Percentiles rank a stretch among this genome's conserved stretches.
Evolutionary conservation across 2,797 vertebrate species (phyloP).

Genomic region (Pipistrellus kuhlii): DNA sequence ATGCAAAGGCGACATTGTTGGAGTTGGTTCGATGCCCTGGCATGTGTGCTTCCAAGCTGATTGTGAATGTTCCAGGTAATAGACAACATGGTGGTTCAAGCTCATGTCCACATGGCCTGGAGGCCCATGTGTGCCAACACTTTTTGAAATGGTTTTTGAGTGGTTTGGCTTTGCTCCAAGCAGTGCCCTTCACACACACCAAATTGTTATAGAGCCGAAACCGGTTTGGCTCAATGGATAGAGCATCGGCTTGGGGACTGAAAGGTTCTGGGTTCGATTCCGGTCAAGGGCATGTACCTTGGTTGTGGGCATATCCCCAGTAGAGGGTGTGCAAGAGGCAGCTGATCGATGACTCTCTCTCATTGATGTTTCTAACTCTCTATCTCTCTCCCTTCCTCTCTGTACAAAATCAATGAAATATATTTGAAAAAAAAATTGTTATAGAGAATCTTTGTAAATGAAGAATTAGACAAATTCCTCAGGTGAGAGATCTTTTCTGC

Average conservation of each 20-base stretch:
- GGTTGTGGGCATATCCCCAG: no score
- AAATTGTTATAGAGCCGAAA: neutral
- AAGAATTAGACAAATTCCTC: neutral
- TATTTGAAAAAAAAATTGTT: no score
- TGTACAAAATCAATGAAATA: no score
- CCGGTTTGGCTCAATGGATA: no score
- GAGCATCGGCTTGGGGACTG: no score
- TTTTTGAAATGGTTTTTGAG: constrained; percentile 14
- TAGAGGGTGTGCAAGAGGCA: no score
- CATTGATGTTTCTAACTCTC: no score
- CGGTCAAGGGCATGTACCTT: no score
- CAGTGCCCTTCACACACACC: neutral
- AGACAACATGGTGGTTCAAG: neutral
- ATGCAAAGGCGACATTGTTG: neutral
- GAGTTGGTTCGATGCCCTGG: neutral
- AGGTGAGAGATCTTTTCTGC: neutral
- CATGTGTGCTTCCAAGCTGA: constrained; percentile 45
- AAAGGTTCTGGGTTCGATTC: no score
- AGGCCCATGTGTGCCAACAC: neutral
- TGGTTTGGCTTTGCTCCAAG: neutral
- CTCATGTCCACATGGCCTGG: neutral
- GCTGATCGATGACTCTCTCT: no score
- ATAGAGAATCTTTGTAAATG: neutral
- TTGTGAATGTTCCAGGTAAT: neutral
- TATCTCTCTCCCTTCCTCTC: no score